Conservation (phyloP, 2,113 vertebrate genomes). For the Pelodiscus sinensis region DNA sequence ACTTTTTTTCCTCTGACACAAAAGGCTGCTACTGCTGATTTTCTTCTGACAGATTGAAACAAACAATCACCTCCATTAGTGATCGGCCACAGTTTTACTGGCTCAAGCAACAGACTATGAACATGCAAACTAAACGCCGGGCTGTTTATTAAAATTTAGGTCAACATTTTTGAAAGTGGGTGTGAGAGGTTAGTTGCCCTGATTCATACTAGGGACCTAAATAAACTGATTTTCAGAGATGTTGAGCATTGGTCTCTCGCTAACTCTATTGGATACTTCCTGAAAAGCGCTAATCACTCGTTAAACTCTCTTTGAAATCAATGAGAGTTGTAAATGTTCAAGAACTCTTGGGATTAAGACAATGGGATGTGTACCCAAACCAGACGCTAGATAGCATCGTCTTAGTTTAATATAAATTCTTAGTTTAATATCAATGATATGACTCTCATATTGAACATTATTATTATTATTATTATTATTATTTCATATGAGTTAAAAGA, state of each 20-base stretch:
- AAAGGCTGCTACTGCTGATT: constrained; percentile 26
- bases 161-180: no score
- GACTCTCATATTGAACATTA: constrained; percentile 12
- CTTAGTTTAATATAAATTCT: constrained; percentile 2
- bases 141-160: constrained; percentile 46
- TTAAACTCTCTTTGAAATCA: no score
- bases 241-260: no score
- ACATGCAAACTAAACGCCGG: not conserved
- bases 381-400: not conserved
- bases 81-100: constrained; percentile 47
- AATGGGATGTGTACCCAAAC: no score
- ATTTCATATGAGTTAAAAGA: constrained; percentile 20
- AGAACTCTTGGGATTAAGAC: no score
- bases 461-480: no score
- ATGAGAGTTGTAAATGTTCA: no score
- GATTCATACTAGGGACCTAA: no score
- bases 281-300: no score
- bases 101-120: constrained; percentile 37
- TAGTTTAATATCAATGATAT: constrained; percentile 12
- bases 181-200: no score
- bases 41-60: constrained; percentile 54
- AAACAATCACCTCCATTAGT: constrained; percentile 20
- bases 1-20: constrained; percentile 44
- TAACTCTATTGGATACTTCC: no score
- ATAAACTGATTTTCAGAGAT: no score